Evolutionary conservation across 2,888 invertebrate genomes (phyloP).

Genomic region (Stenichneumon culpator): DNA sequence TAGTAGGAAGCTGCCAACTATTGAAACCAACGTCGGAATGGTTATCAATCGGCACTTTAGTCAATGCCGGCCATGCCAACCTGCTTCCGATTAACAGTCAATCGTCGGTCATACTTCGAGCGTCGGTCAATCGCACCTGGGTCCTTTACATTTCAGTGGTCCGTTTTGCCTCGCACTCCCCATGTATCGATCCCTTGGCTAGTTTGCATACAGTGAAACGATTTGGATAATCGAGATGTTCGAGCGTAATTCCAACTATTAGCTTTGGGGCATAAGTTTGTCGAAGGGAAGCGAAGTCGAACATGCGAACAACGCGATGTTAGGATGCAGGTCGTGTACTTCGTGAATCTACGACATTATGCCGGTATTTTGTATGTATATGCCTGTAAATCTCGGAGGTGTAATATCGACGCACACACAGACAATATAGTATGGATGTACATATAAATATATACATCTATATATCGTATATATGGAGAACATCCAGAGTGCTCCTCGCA

Average conservation of each 20-base stretch:
- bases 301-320: background rate
- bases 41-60: too few species aligned
- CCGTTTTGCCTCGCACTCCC: background rate
- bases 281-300: background rate
- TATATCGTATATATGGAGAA: conserved; percentile 32
- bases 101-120: too few species aligned
- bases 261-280: background rate
- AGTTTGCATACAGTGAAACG: background rate
- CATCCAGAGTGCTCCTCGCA: conserved; percentile 65
- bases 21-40: too few species aligned
- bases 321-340: background rate
- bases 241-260: background rate
- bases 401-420: conserved; percentile 42
- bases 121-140: too few species aligned
- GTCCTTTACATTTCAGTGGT: too few species aligned
- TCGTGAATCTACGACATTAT: background rate
- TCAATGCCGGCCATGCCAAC: too few species aligned
- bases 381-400: conserved; percentile 26
- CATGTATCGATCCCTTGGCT: background rate
- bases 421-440: background rate
- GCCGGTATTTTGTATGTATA: conserved; percentile 13
- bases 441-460: conserved; percentile 6
- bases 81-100: too few species aligned
- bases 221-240: conserved; percentile 1
- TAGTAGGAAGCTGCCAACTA: too few species aligned